These are phyloP conservation scores for Clarias platycephalus DNA, from an alignment of 2,797 vertebrate species.

Conservation along the genomic window DNA sequence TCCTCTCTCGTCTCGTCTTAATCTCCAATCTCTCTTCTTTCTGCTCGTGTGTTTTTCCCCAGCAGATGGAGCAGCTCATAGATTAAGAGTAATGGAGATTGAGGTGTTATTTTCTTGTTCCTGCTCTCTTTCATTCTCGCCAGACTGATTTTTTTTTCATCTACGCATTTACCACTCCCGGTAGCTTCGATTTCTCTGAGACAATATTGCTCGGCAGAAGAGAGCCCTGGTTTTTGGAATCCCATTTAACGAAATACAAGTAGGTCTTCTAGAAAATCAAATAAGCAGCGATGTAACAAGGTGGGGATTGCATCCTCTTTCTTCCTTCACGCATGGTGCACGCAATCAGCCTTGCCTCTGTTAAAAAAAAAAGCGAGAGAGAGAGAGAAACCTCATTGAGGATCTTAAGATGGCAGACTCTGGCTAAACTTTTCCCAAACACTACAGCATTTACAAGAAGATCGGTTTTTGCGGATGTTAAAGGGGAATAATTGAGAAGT, in stretches of 20 bases:
- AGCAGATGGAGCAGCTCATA: constrained; percentile 17
- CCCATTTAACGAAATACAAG: constrained; percentile 8
- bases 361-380: neutral
- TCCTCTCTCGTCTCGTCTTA: constrained; percentile 24
- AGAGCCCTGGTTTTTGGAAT: neutral
- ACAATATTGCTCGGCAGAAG: constrained; percentile 1
- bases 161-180: constrained; percentile 9
- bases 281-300: constrained; percentile 15
- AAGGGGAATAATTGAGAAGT: constrained; percentile 4
- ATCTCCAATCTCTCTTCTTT: constrained; percentile 37
- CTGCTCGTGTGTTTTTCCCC: constrained; percentile 9
- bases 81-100: constrained; percentile 51
- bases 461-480: neutral
- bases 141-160: constrained; percentile 7
- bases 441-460: neutral
- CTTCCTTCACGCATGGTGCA: neutral
- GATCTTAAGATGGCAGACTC: neutral
- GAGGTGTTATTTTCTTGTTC: constrained; percentile 50
- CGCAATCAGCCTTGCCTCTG: neutral
- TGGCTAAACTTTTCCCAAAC: neutral
- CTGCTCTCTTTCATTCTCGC: constrained; percentile 10
- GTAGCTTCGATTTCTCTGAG: constrained; percentile 17
- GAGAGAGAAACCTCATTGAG: neutral
- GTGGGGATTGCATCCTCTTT: neutral
- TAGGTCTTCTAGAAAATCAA: constrained; percentile 6